phyloP scores from a whole-genome alignment of 2,888 invertebrate species.

The Apodemia mormo region DNA sequence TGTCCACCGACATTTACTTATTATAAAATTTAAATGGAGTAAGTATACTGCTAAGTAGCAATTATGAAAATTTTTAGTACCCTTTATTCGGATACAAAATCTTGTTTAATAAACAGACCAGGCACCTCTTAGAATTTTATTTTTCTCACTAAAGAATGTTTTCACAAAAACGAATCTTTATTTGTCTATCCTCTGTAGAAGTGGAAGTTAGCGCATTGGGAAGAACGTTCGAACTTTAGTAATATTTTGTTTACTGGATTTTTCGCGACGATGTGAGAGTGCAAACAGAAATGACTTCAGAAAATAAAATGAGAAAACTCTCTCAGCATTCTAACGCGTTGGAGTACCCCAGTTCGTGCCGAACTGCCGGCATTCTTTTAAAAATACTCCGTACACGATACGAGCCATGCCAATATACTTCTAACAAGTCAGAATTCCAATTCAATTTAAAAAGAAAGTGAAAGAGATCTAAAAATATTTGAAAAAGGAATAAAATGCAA shows the following conservation, averaged over 20 bases:
- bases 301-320: constrained; percentile 27
- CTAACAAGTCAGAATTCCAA: constrained; percentile 12
- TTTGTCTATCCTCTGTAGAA: background rate
- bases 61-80: no score
- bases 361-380: constrained; percentile 11
- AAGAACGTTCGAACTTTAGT: constrained; percentile 17
- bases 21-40: no score
- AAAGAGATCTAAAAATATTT: background rate
- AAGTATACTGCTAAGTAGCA: no score
- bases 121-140: background rate
- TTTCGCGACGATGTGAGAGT: constrained; percentile 19
- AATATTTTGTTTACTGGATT: constrained; percentile 25
- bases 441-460: constrained; percentile 15
- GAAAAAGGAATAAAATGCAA: constrained; percentile 1
- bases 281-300: constrained; percentile 26
- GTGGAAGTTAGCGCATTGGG: background rate
- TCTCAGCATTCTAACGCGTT: constrained; percentile 21
- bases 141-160: background rate
- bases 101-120: no score
- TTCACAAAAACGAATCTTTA: no score
- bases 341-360: constrained; percentile 7
- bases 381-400: constrained; percentile 3
- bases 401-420: constrained; percentile 10
- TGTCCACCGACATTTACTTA: no score
- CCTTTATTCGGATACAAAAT: no score